These are phyloP conservation scores for Avahi laniger DNA, from an alignment of 2,797 vertebrate species.

Conservation along the genomic window DNA sequence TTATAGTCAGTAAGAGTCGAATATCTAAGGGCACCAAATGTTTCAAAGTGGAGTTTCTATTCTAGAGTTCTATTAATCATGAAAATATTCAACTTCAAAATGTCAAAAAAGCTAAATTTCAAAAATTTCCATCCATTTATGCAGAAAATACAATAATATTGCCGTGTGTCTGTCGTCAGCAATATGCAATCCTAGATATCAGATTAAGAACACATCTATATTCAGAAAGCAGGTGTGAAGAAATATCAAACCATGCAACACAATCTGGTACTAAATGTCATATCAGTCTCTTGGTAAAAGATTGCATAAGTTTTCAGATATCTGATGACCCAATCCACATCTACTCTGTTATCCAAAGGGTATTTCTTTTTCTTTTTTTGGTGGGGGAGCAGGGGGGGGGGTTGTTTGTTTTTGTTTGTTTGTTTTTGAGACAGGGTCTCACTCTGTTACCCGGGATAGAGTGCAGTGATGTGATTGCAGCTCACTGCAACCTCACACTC, in stretches of 20 bases:
- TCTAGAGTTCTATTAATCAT: constrained; percentile 7
- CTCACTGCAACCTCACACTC: too few relatives aligned
- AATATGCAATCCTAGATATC: neutral
- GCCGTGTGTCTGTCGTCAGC: neutral
- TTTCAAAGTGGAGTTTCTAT: constrained; percentile 43
- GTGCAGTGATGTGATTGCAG: too few relatives aligned
- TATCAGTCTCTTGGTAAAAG: neutral
- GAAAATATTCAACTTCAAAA: constrained; percentile 38
- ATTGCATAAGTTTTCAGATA: neutral
- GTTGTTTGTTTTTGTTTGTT: too few relatives aligned
- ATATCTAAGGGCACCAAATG: neutral
- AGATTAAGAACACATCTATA: constrained; percentile 40
- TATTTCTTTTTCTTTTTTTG: neutral
- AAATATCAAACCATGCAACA: constrained; percentile 2
- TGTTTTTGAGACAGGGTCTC: too few relatives aligned
- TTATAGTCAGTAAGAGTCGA: neutral
- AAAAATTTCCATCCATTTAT: neutral
- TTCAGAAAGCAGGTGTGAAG: constrained; percentile 48
- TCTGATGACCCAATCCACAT: neutral
- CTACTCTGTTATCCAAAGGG: neutral
- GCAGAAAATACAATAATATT: neutral
- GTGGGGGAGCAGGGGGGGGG: too few relatives aligned
- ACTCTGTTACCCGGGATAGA: too few relatives aligned
- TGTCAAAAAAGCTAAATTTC: neutral
- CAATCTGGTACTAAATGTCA: neutral